Percentiles rank a stretch among this genome's conserved stretches.
Conservation (phyloP, 2,797 vertebrate genomes). For the Coreius guichenoti region DNA sequence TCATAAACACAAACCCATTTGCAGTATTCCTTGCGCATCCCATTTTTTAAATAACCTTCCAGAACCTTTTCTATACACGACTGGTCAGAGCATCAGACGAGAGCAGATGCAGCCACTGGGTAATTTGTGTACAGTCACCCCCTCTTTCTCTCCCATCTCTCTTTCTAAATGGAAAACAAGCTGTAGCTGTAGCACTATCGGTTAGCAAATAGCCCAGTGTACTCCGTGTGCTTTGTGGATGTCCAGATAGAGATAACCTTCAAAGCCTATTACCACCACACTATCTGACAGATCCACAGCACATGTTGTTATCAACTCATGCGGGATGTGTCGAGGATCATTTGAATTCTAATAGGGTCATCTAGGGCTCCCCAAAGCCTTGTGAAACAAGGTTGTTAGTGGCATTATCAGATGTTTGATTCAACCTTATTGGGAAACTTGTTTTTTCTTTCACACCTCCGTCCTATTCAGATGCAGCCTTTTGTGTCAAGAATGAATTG, state of each 20-base stretch:
- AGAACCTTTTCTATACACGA: background rate
- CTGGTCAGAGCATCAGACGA: constrained; percentile 23
- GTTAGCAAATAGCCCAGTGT: constrained; percentile 47
- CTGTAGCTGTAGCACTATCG: constrained; percentile 19
- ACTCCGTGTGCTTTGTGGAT: constrained; percentile 43
- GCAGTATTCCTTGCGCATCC: constrained; percentile 14
- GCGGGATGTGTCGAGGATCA: constrained; percentile 2
- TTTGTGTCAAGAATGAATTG: constrained; percentile 30
- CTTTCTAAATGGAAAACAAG: constrained; percentile 56
- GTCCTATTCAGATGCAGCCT: constrained; percentile 14
- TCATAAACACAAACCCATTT: constrained; percentile 42
- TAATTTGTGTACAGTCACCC: constrained; percentile 58
- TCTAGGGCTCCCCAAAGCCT: background rate
- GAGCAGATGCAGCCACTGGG: constrained; percentile 45
- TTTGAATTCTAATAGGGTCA: constrained; percentile 34
- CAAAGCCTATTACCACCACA: constrained; percentile 48
- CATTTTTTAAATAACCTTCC: constrained; percentile 45
- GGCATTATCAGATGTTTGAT: constrained; percentile 40
- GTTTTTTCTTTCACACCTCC: background rate
- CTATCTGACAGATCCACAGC: constrained; percentile 39
- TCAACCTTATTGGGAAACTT: constrained; percentile 23
- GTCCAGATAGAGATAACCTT: constrained; percentile 54
- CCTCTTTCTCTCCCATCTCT: constrained; percentile 19
- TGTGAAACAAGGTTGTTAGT: constrained; percentile 25
- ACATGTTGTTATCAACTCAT: constrained; percentile 31